Percentiles rank a stretch among this genome's conserved stretches.
Conservation (phyloP, 1,140 invertebrate species). For the Hyposmocoma kahamanoa region DNA sequence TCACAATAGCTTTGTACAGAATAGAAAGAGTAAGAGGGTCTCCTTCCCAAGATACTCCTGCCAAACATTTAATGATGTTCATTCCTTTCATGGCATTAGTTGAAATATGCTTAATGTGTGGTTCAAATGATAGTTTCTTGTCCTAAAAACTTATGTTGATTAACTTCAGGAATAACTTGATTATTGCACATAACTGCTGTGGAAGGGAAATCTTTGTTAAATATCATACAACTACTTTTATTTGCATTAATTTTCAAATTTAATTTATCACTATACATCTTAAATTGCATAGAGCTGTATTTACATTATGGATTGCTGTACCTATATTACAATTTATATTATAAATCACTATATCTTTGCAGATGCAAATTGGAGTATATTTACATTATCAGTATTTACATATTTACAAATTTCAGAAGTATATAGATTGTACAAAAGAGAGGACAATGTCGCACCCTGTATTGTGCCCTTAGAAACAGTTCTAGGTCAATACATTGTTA, state of each 20-base stretch:
- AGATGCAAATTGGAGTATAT: slow-evolving; percentile 23
- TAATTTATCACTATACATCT: slow-evolving; percentile 8
- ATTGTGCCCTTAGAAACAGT: slow-evolving; percentile 20
- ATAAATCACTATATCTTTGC: slow-evolving; percentile 22
- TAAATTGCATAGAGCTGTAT: slow-evolving; percentile 13
- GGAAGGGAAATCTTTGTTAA: background rate
- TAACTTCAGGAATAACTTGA: background rate
- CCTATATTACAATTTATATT: slow-evolving; percentile 13
- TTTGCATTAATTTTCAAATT: slow-evolving; percentile 10
- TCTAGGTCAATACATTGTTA: slow-evolving; percentile 23
- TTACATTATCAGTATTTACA: slow-evolving; percentile 14
- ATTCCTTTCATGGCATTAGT: background rate
- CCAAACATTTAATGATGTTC: slow-evolving; percentile 7
- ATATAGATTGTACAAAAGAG: slow-evolving; percentile 25
- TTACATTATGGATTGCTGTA: slow-evolving; percentile 13
- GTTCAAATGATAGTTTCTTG: slow-evolving; percentile 10
- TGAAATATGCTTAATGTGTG: slow-evolving; percentile 4
- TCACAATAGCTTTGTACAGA: background rate
- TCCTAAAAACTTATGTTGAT: slow-evolving; percentile 9
- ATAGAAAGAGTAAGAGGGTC: slow-evolving; percentile 8
- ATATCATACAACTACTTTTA: background rate
- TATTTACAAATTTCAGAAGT: slow-evolving; percentile 16
- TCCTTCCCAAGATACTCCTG: slow-evolving; percentile 10
- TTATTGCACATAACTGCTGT: background rate
- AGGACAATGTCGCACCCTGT: slow-evolving; percentile 25